Conservation (phyloP, 2,113 vertebrate species). For the Tinamus guttatus region DNA sequence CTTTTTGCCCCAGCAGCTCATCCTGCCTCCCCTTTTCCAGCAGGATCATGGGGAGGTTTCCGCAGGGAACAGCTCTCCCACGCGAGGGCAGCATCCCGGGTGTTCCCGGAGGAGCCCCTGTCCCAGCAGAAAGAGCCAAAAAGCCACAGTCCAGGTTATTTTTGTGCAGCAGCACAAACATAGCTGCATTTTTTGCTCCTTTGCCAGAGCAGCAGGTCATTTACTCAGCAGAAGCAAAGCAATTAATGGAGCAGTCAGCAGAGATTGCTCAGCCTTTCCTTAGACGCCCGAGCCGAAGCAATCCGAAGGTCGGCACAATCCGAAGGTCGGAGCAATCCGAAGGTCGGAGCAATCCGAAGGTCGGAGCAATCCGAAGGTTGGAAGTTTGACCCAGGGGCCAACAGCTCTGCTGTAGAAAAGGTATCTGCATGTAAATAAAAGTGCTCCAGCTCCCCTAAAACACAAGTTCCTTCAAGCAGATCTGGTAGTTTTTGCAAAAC, state of each 20-base stretch:
- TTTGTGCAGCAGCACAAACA: neutral
- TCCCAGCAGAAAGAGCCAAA: neutral
- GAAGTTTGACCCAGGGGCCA: neutral
- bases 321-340: neutral
- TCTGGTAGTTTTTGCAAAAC: neutral
- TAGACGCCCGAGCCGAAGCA: neutral
- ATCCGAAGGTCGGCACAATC: neutral
- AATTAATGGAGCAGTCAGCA: neutral
- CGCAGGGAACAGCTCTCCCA: neutral
- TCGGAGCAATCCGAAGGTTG: neutral
- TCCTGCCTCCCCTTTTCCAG: neutral
- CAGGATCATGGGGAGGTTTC: rapidly evolving
- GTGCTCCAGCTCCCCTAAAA: neutral
- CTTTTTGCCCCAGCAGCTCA: rapidly evolving
- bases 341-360: neutral
- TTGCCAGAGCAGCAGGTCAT: neutral
- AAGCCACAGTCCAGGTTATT: rapidly evolving
- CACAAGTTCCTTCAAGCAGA: neutral
- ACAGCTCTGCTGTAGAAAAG: neutral
- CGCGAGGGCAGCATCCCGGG: neutral
- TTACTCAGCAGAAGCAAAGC: neutral
- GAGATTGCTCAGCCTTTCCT: neutral
- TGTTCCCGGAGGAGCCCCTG: neutral
- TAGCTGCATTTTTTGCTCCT: neutral
- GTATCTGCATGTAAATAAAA: neutral